A percentile compares a stretch with the other conserved stretches of the same genome.
Conservation (phyloP, 2,113 vertebrate genomes). For the Ceyx melanurus region DNA sequence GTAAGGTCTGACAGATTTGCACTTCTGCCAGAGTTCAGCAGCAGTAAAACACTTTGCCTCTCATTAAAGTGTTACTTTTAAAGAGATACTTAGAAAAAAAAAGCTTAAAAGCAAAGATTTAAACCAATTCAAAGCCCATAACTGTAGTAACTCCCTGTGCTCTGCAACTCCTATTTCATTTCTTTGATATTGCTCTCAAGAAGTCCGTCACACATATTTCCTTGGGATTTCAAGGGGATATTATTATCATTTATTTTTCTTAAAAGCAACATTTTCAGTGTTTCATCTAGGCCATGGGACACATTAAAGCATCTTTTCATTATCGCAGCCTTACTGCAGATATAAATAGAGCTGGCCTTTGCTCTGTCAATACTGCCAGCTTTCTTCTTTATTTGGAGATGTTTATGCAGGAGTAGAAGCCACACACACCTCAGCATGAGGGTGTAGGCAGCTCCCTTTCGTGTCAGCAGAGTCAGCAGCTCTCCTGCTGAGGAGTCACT, state of each 20-base stretch:
- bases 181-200: conserved; percentile 57
- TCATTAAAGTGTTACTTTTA: conserved; percentile 57
- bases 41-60: conserved; percentile 25
- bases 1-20: neutral
- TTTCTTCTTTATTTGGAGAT: neutral
- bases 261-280: conserved; percentile 54
- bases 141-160: conserved; percentile 29
- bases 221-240: conserved; percentile 27
- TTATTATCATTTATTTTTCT: conserved; percentile 50
- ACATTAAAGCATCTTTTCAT: conserved; percentile 31
- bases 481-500: neutral
- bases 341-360: conserved; percentile 48
- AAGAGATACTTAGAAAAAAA: neutral
- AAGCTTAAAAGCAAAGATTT: conserved; percentile 54
- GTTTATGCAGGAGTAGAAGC: neutral
- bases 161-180: conserved; percentile 33
- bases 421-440: neutral
- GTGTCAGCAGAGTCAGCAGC: neutral
- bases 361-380: neutral
- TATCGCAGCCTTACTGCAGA: neutral
- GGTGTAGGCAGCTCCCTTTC: neutral
- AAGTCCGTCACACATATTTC: conserved; percentile 18
- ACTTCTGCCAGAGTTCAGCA: neutral
- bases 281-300: conserved; percentile 57
- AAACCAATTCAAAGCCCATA: conserved; percentile 36